phyloP scores from a whole-genome alignment of 2,797 vertebrate species.

The Cygnus olor region DNA sequence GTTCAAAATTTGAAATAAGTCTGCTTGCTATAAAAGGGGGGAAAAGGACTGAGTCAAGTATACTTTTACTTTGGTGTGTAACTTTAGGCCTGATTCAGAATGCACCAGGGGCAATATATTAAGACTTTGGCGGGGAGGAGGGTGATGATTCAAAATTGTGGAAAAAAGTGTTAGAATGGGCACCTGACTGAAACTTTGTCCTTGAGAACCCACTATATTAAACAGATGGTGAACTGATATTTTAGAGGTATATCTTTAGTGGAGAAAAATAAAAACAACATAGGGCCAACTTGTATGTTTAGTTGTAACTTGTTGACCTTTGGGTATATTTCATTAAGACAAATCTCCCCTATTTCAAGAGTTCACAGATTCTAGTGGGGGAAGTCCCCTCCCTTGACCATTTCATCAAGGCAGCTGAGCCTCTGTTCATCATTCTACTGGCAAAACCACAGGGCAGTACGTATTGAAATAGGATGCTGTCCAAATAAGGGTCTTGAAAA shows the following conservation, averaged over 20 bases:
- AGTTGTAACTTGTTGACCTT: background rate
- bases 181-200: background rate
- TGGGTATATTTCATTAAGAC: background rate
- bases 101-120: background rate
- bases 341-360: background rate
- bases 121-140: background rate
- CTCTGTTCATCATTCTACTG: background rate
- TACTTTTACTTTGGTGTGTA: background rate
- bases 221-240: background rate
- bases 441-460: background rate
- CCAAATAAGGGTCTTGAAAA: background rate
- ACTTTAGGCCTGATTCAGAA: background rate
- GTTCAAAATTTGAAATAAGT: background rate
- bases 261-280: background rate
- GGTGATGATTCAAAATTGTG: fast-evolving
- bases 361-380: background rate
- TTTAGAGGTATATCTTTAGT: background rate
- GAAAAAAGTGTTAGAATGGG: background rate
- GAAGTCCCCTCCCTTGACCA: background rate
- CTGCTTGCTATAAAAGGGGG: background rate
- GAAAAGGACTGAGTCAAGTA: background rate
- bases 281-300: background rate
- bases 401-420: background rate
- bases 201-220: fast-evolving
- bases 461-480: background rate